Conservation (phyloP, 2,888 invertebrate genomes). For the Drosophila antonietae region DNA sequence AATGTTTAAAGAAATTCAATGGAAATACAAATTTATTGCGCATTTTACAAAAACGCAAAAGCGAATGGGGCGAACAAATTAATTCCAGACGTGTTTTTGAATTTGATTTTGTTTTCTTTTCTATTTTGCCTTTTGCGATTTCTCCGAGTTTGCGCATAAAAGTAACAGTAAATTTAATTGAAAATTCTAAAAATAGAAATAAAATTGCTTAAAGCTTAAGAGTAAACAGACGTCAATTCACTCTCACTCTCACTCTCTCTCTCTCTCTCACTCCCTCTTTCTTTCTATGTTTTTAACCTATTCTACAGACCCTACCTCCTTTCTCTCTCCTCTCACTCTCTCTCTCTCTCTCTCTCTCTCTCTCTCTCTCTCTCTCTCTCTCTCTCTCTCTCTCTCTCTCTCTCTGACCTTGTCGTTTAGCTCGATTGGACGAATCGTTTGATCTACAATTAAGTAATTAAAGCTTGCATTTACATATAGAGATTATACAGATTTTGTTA, state of each 20-base stretch:
- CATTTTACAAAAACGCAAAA: slow-evolving; percentile 52
- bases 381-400: no score
- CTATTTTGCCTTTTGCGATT: slow-evolving; percentile 21
- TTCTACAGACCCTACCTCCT: neutral
- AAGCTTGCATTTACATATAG: slow-evolving; percentile 15
- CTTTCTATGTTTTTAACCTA: neutral
- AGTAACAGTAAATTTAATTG: slow-evolving; percentile 59
- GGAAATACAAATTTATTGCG: slow-evolving; percentile 57
- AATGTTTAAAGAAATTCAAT: slow-evolving; percentile 56
- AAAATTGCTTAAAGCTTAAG: slow-evolving; percentile 8
- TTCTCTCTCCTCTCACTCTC: neutral
- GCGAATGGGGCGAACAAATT: slow-evolving; percentile 30
- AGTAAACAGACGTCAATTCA: slow-evolving; percentile 23
- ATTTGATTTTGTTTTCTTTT: slow-evolving; percentile 29
- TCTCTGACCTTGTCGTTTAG: slow-evolving; percentile 9
- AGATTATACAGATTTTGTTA: slow-evolving; percentile 38
- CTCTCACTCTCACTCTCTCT: neutral
- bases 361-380: neutral
- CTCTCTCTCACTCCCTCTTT: neutral
- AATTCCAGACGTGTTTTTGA: slow-evolving; percentile 64
- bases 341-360: neutral
- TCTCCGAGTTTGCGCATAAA: slow-evolving; percentile 24
- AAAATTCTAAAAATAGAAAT: slow-evolving; percentile 57
- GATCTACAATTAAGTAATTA: slow-evolving; percentile 76
- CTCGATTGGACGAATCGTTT: slow-evolving; percentile 49